Base-by-base conservation (phyloP, 2,113 vertebrate species). In the Erythrolamprus reginae region DNA sequence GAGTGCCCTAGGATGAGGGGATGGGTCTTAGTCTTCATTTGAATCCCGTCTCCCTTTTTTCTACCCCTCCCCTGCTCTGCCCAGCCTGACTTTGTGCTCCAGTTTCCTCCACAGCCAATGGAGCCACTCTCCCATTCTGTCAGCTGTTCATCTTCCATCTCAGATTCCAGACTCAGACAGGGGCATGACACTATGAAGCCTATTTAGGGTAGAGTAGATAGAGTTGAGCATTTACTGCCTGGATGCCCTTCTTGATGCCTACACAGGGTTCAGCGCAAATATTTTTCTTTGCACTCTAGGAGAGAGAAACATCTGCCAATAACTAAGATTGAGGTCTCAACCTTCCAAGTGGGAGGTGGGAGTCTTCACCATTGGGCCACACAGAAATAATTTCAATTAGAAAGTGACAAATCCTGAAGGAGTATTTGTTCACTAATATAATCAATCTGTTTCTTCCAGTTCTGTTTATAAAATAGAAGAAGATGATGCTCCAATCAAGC, bases 401-500 rank as follows among this genome's bases (percentile, higher is more conserved):
- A 50, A 85, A 85, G 28, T 8, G 24, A 38, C 23, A 28, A 3
- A 10, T 77, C 38, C 65, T 38, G 65, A 82, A 42, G 2, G 1
- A 42, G 10, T 42, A 89, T 83, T 89, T 70, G 13, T 86, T 24
- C 12, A 48, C 15, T 56, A 82, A 51, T 84, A 10, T 51, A 56
- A 24, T 82, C 0, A 42, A 1, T 7, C 1, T 93, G 0, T 95
- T 5, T 92, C 87, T 88, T 21, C 6, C 96, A 99, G 99, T 94
- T 98, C 98, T 47, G 97, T 98, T 91, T 98, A 98, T 94, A 99
- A 98, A 95, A 97, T 96, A 45, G 98, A 99, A 85, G 98, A 99
- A 65, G 98, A 98, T 0, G 98, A 99, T 0, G 98, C 98, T 1
- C 98, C 99, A 0, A 99, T 99, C 96, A 99, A 99, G 93, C 98